A percentile compares a stretch with the other conserved stretches of the same genome.
These are phyloP conservation scores for Macrosiphum euphorbiae DNA, from an alignment of 2,888 invertebrate genomes.

Conservation along the genomic window DNA sequence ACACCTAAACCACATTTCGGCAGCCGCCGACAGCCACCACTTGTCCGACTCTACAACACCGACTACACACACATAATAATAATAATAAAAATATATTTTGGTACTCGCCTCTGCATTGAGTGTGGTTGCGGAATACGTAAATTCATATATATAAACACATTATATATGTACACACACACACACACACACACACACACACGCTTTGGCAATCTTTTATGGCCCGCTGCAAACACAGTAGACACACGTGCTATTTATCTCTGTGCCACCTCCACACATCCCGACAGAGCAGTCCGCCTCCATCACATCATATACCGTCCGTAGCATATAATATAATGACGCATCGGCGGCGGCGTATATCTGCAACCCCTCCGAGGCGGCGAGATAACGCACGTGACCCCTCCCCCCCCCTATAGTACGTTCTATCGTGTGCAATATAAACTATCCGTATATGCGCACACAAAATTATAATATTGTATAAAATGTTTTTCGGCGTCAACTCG, in stretches of 20 bases:
- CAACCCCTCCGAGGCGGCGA: not conserved
- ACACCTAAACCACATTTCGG: not conserved
- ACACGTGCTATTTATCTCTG: slow-evolving; percentile 36
- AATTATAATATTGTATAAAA: not conserved
- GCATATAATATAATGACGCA: slow-evolving; percentile 43
- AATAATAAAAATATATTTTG: too few relatives aligned
- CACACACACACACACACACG: not conserved
- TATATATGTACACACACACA: not conserved
- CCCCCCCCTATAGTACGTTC: not conserved
- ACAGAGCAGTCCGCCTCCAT: not conserved
- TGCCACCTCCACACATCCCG: not conserved
- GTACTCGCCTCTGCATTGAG: not conserved
- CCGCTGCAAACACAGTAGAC: not conserved
- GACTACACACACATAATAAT: too few relatives aligned
- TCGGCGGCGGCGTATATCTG: slow-evolving; percentile 15
- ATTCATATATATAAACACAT: not conserved
- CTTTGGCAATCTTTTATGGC: slow-evolving; percentile 43
- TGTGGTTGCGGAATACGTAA: not conserved
- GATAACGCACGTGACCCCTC: not conserved
- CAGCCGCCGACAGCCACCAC: not conserved
- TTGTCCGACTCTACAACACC: not conserved
- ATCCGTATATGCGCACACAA: not conserved
- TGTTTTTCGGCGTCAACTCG: not conserved
- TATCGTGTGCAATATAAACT: slow-evolving; percentile 10
- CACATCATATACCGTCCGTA: not conserved